Evolutionary conservation across 2,888 invertebrate species (phyloP).

Genomic region (Plagodis pulveraria): DNA sequence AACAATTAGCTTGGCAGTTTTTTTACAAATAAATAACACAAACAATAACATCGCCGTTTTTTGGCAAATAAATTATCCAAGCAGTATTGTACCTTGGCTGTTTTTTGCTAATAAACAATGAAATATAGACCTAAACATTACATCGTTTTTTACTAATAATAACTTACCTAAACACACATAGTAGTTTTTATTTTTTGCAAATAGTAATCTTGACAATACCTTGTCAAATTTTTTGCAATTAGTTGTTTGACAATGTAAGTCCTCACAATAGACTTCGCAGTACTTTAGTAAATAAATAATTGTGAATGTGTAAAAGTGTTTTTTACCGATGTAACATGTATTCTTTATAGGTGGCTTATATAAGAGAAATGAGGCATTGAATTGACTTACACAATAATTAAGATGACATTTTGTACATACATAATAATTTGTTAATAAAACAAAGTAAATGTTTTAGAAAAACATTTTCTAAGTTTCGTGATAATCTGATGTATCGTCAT

Average conservation of each 20-base stretch:
- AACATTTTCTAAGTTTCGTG: too few relatives aligned
- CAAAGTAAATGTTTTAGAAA: too few relatives aligned
- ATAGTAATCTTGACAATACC: too few relatives aligned
- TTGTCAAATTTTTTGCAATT: too few relatives aligned
- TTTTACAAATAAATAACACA: conserved; percentile 11
- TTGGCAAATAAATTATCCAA: background rate
- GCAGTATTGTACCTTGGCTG: background rate
- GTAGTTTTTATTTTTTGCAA: too few relatives aligned
- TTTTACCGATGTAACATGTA: background rate
- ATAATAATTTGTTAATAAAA: too few relatives aligned
- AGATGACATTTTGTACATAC: too few relatives aligned
- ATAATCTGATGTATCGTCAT: too few relatives aligned
- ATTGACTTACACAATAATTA: background rate
- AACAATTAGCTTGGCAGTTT: conserved; percentile 13
- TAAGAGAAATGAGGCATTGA: background rate
- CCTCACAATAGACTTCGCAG: background rate
- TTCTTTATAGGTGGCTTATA: background rate
- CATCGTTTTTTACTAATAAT: too few relatives aligned
- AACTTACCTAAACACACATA: too few relatives aligned
- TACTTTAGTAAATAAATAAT: background rate
- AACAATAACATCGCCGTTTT: background rate
- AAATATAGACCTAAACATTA: background rate
- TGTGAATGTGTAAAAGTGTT: too few relatives aligned
- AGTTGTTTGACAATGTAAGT: background rate
- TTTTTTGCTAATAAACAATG: background rate